A percentile compares a stretch with the other conserved stretches of the same genome.
Conservation (phyloP, 2,888 invertebrate species). For the Slavum lentiscoides region DNA sequence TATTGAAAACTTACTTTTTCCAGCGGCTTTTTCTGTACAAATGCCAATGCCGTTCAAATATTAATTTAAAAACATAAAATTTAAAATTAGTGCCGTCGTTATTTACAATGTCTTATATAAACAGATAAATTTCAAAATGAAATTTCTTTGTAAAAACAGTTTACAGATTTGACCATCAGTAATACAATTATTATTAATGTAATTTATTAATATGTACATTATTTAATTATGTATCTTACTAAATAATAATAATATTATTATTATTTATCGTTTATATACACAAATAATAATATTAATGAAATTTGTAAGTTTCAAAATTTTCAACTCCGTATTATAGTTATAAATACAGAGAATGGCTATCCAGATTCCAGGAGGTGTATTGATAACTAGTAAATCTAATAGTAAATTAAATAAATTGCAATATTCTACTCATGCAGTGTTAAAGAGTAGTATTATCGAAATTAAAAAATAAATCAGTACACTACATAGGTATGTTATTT, state of each 20-base stretch:
- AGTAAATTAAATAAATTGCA: slow-evolving; percentile 8
- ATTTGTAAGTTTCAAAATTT: not conserved
- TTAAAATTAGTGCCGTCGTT: slow-evolving; percentile 35
- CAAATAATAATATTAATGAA: not conserved
- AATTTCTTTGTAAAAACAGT: not conserved
- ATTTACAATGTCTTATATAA: slow-evolving; percentile 32
- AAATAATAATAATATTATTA: not conserved
- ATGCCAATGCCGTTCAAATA: slow-evolving; percentile 42
- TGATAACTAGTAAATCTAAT: not conserved
- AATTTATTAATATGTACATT: slow-evolving; percentile 3
- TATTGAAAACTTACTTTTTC: slow-evolving; percentile 83
- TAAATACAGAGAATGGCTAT: not conserved
- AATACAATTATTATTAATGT: not conserved
- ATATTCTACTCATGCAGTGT: slow-evolving; percentile 30
- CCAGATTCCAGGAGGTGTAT: not conserved
- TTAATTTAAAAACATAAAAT: slow-evolving; percentile 37
- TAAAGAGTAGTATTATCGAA: slow-evolving; percentile 14
- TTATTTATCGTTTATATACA: not conserved
- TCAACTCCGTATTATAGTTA: not conserved
- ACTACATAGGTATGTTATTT: not conserved
- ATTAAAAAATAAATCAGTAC: slow-evolving; percentile 22
- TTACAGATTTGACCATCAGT: slow-evolving; percentile 3
- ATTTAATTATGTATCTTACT: not conserved
- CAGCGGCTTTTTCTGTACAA: slow-evolving; percentile 85
- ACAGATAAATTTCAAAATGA: not conserved